Base-by-base conservation (phyloP, 2,113 vertebrate species). In the Ploceus nigricollis region DNA sequence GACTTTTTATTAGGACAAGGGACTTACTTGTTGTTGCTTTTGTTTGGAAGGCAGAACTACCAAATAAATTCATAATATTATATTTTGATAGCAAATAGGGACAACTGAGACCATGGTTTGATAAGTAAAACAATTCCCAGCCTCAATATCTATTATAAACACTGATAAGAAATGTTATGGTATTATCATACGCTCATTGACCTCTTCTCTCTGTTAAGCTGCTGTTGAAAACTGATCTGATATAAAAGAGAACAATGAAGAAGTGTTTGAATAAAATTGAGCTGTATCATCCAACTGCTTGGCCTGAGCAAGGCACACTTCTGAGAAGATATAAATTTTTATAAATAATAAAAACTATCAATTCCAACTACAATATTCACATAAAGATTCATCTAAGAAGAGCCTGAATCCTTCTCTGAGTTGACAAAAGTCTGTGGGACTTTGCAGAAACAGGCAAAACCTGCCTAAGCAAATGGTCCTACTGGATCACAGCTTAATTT, bases 231-330 rank as follows among this genome's bases (percentile, higher is more conserved):
- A 84, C 33, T 95, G 91, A 85, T 78, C 94, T 82, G 30, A 22
- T 53, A 39, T 44, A 60, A 94, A 94, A 96, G 12, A 91, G 57
- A 95, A 75, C 28, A 86, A 51, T 73, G 63, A 91, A 58, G 39
- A 96, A 88, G 21, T 50, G 47, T 60, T 86, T 70, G 91, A 86
- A 73, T 93, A 68, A 95, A 94, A 90, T 35, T 37, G 42, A 56
- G 56, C 4, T 77, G 78, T 64, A 56, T 80, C 90, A 78, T 91
- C 54, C 65, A 69, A 57, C 42, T 82, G 63, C 51, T 66, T 58
- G 87, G 33, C 37, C 23, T 60, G 11, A 3, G 2, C 10, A 89
- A 54, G n/a, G 19, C 22, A 50, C 31, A 30, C 22, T 87, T 87
- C 14, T 80, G 33, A 66, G 48, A 37, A 78, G 18, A 71, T 39